phyloP scores from a whole-genome alignment of 1,140 invertebrate species.

The Periplaneta americana region DNA sequence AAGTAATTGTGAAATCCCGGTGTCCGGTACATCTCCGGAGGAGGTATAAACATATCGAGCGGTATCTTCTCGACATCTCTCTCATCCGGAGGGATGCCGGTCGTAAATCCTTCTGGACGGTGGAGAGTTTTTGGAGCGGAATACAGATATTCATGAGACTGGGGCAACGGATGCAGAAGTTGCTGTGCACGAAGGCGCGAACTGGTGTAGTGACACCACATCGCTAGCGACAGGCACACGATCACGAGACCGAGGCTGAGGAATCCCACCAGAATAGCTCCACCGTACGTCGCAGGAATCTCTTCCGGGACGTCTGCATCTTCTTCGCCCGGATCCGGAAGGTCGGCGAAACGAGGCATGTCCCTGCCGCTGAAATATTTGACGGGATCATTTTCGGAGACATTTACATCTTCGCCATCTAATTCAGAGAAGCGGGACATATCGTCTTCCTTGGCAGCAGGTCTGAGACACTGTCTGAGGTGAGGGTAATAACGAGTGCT shows the following conservation, averaged over 20 bases:
- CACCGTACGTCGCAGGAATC: slow-evolving; percentile 21
- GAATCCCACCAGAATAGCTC: slow-evolving; percentile 19
- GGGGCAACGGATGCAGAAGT: not conserved
- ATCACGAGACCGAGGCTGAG: slow-evolving; percentile 20
- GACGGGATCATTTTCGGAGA: not conserved
- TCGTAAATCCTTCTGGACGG: not conserved
- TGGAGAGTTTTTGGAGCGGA: not conserved
- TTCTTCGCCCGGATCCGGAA: slow-evolving; percentile 18
- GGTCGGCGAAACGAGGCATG: slow-evolving; percentile 19
- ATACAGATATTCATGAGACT: not conserved
- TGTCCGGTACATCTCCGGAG: slow-evolving; percentile 5
- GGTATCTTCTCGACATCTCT: not conserved
- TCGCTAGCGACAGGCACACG: slow-evolving; percentile 13
- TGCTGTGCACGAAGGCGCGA: not conserved
- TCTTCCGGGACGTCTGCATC: slow-evolving; percentile 6
- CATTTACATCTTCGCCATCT: not conserved
- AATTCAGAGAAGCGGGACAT: too few relatives aligned
- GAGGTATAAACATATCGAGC: not conserved
- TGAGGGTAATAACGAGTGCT: not conserved
- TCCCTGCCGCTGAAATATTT: slow-evolving; percentile 15
- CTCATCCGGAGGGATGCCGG: not conserved
- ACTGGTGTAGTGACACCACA: slow-evolving; percentile 15
- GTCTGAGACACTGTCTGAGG: not conserved
- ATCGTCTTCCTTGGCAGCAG: not conserved
- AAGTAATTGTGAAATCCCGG: slow-evolving; percentile 3